Conservation (phyloP, 1,140 invertebrate genomes). For the Euglossa dilemma region DNA sequence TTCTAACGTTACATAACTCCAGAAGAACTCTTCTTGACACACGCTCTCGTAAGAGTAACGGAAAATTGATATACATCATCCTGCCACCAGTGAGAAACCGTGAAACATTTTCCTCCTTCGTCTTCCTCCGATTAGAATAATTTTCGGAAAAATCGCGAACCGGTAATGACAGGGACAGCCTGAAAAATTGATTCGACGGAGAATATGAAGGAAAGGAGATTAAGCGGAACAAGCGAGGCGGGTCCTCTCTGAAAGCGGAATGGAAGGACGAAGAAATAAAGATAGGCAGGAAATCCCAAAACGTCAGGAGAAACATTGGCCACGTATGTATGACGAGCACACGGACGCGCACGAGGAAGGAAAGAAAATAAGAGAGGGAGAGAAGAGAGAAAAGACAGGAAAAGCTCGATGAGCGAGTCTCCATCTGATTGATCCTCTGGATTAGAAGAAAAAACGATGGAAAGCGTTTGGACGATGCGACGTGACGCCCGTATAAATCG, state of each 20-base stretch:
- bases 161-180: not conserved
- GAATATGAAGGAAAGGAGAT: not conserved
- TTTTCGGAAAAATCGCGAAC: not conserved
- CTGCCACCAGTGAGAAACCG: no score
- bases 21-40: no score
- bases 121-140: no score
- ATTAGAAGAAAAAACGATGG: slow-evolving; percentile 15
- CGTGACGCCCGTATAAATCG: slow-evolving; percentile 21
- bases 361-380: not conserved
- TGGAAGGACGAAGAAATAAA: not conserved
- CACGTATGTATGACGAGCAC: not conserved
- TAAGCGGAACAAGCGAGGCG: no score
- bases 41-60: no score
- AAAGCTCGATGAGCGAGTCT: slow-evolving; percentile 5
- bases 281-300: not conserved
- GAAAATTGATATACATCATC: no score
- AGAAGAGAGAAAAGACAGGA: not conserved
- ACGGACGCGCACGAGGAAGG: not conserved
- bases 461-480: not conserved
- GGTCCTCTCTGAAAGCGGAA: not conserved
- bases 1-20: no score
- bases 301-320: not conserved
- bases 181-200: not conserved
- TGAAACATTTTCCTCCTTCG: no score
- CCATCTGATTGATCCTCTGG: slow-evolving; percentile 6